Evolutionary conservation across 2,797 vertebrate species (phyloP).

Genomic region (Acrossocheilus wenchowensis): DNA sequence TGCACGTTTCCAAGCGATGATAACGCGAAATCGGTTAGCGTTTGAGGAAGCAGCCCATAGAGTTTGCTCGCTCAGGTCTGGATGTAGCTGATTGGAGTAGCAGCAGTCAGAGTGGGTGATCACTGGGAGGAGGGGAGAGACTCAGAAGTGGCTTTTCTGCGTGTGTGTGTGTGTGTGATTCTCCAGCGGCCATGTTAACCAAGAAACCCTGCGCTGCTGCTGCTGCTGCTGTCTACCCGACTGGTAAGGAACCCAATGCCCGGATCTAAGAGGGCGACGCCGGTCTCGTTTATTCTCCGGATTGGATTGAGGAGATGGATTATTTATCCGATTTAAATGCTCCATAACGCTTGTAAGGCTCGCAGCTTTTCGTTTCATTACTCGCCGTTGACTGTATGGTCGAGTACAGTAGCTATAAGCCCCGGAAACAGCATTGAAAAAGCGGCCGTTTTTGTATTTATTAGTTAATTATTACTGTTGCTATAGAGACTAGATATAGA

Average conservation of each 20-base stretch:
- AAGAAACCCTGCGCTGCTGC: constrained; percentile 82
- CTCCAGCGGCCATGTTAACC: constrained; percentile 89
- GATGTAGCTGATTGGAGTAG: constrained; percentile 70
- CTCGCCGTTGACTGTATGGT: constrained; percentile 2
- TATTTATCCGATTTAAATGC: constrained; percentile 34
- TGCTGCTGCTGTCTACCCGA: constrained; percentile 75
- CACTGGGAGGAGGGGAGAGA: constrained; percentile 66
- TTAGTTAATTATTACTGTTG: background rate
- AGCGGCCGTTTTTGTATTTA: background rate
- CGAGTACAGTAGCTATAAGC: constrained; percentile 16
- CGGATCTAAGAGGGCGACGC: constrained; percentile 17
- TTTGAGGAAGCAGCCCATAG: constrained; percentile 54
- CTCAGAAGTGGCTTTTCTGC: constrained; percentile 61
- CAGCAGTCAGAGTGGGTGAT: constrained; percentile 60
- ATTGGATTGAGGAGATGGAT: constrained; percentile 33
- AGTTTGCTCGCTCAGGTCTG: constrained; percentile 55
- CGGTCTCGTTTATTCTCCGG: background rate
- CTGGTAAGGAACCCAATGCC: constrained; percentile 74
- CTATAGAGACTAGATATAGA: background rate
- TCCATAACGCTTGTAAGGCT: constrained; percentile 31
- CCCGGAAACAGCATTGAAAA: constrained; percentile 31
- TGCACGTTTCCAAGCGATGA: constrained; percentile 54
- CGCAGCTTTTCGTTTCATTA: constrained; percentile 29
- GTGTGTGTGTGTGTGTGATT: constrained; percentile 57
- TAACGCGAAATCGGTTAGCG: constrained; percentile 39